Conservation (phyloP, 2,113 vertebrate genomes). For the Patagioenas fasciata region DNA sequence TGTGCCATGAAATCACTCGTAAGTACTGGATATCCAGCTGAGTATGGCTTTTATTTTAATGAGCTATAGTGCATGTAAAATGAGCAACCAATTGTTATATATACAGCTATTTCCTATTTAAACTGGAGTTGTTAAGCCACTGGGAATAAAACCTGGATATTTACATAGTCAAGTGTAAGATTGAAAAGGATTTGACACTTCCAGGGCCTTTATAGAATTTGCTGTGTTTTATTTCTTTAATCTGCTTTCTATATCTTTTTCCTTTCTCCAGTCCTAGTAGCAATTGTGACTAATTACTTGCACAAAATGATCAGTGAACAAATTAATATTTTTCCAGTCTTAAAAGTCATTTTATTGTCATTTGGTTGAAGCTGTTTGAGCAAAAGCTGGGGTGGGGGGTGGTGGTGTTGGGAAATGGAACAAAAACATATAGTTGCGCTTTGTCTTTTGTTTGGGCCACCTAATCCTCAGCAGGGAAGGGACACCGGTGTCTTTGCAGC, state of each 20-base stretch:
- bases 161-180: constrained; percentile 27
- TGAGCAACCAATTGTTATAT: constrained; percentile 28
- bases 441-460: background rate
- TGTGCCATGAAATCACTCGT: background rate
- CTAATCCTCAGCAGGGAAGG: accelerated
- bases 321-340: background rate
- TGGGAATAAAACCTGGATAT: constrained; percentile 35
- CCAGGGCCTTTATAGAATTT: background rate
- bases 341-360: background rate
- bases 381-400: background rate
- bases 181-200: constrained; percentile 13
- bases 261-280: background rate
- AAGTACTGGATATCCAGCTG: background rate
- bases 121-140: constrained; percentile 32
- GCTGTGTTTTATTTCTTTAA: background rate
- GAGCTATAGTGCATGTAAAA: constrained; percentile 1
- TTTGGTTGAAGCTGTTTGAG: background rate
- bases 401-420: background rate
- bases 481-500: accelerated
- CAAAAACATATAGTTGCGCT: background rate
- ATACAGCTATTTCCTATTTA: constrained; percentile 43
- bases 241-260: background rate
- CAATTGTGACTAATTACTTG: background rate
- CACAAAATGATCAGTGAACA: background rate
- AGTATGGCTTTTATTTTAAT: constrained; percentile 40